Evolutionary conservation across 1,140 invertebrate species (phyloP).

Genomic region (Rhysida immarginata): DNA sequence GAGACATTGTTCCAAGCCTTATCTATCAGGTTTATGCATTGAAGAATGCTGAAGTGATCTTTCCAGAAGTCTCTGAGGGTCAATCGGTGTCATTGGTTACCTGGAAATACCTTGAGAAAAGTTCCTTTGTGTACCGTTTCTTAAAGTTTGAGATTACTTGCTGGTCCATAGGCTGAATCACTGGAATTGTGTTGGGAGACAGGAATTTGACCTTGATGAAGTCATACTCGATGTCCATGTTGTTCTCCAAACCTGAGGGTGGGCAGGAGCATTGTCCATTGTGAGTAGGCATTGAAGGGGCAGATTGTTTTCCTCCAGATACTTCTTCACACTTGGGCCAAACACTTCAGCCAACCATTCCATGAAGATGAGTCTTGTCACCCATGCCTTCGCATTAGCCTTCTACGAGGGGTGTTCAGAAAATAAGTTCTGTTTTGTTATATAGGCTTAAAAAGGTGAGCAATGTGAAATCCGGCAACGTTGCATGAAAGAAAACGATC

Average conservation of each 20-base stretch:
- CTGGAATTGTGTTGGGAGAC: constrained; percentile 13
- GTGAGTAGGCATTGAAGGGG: constrained; percentile 13
- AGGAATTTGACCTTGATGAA: constrained; percentile 8
- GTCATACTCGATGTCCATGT: constrained; percentile 12
- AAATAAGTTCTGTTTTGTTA: too few species aligned
- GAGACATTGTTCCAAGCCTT: constrained; percentile 13
- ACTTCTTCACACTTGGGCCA: constrained; percentile 17
- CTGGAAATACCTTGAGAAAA: constrained; percentile 4
- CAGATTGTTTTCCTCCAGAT: constrained; percentile 10
- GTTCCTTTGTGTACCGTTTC: constrained; percentile 7
- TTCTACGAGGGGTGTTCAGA: too few species aligned
- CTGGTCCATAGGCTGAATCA: constrained; percentile 19
- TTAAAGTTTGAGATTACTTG: constrained; percentile 18
- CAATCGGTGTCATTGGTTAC: constrained; percentile 8
- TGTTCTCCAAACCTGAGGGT: constrained; percentile 10
- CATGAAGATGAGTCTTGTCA: constrained; percentile 27
- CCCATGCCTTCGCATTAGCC: constrained; percentile 29
- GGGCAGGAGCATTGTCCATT: constrained; percentile 15
- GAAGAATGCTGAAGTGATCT: constrained; percentile 4
- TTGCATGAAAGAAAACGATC: too few species aligned
- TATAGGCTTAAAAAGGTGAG: too few species aligned
- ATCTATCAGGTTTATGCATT: constrained; percentile 11
- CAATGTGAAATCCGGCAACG: too few species aligned
- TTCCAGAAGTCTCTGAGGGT: constrained; percentile 5
- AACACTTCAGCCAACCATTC: constrained; percentile 26